Percentiles rank a stretch among this genome's conserved stretches.
Conservation (phyloP, 2,797 vertebrate species). For the Typhlichthys subterraneus region DNA sequence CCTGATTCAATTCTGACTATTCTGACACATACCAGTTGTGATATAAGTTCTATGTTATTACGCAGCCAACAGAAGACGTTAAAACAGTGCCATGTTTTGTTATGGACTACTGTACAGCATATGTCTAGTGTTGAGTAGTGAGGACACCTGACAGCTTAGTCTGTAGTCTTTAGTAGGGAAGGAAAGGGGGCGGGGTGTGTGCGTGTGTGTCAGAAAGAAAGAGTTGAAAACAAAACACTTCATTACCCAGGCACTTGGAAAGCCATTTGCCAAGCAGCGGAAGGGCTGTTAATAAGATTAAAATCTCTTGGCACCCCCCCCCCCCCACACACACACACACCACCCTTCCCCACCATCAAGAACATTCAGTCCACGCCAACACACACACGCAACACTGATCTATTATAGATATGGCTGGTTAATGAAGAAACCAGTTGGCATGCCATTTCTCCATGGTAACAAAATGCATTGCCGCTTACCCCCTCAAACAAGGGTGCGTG, state of each 20-base stretch:
- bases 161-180: conserved; percentile 24
- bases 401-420: conserved; percentile 34
- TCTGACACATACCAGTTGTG: too few relatives aligned
- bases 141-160: conserved; percentile 54
- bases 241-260: conserved; percentile 76
- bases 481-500: conserved; percentile 1
- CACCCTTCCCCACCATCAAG: conserved; percentile 10
- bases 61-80: too few relatives aligned
- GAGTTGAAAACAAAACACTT: conserved; percentile 67
- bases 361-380: conserved; percentile 20
- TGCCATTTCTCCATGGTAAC: conserved; percentile 22
- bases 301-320: conserved; percentile 64
- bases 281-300: conserved; percentile 77
- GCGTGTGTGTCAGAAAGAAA: conserved; percentile 8
- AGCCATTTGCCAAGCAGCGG: conserved; percentile 70
- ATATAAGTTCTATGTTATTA: too few relatives aligned
- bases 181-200: conserved; percentile 31
- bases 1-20: too few relatives aligned
- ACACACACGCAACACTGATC: conserved; percentile 13
- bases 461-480: conserved; percentile 41
- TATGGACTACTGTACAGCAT: background rate
- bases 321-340: conserved; percentile 15
- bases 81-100: too few relatives aligned
- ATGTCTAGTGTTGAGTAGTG: conserved; percentile 2
- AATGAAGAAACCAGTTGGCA: conserved; percentile 36